These are phyloP conservation scores for Pemphredon lugubris DNA, from an alignment of 2,888 invertebrate genomes.

Conservation along the genomic window DNA sequence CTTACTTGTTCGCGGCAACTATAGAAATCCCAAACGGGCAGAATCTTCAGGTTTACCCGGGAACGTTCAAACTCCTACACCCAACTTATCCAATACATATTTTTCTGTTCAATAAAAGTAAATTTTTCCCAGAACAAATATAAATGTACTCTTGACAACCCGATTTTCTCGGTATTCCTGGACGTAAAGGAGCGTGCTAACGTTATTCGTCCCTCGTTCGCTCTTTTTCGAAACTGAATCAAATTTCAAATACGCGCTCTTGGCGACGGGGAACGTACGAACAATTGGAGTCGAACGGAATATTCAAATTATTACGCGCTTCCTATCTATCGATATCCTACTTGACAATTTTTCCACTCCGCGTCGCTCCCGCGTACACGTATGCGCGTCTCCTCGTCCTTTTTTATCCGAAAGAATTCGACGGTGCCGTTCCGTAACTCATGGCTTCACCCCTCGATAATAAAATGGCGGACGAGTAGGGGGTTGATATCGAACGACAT, in stretches of 20 bases:
- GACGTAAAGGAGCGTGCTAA: neutral
- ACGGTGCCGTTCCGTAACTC: conserved; percentile 20
- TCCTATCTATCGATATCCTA: too few relatives aligned
- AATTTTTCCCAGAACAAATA: conserved; percentile 15
- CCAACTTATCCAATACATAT: conserved; percentile 51
- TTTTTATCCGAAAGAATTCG: too few relatives aligned
- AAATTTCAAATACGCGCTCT: too few relatives aligned
- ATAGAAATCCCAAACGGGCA: conserved; percentile 42
- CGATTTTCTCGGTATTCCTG: conserved; percentile 8
- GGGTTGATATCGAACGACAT: conserved; percentile 63
- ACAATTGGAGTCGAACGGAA: too few relatives aligned
- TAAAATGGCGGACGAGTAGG: conserved; percentile 60
- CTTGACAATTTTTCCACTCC: too few relatives aligned
- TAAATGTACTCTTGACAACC: conserved; percentile 29
- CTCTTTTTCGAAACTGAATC: neutral
- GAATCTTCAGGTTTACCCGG: conserved; percentile 23
- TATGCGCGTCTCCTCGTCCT: too few relatives aligned
- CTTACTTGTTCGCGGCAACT: conserved; percentile 18
- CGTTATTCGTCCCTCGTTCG: too few relatives aligned
- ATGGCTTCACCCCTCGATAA: conserved; percentile 48
- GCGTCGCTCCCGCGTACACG: too few relatives aligned
- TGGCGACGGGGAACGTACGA: too few relatives aligned
- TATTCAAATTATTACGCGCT: too few relatives aligned
- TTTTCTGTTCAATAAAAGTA: conserved; percentile 47
- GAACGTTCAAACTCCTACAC: conserved; percentile 28